Evolutionary conservation across 2,888 invertebrate genomes (phyloP), one percentile per base, ranked within the genome.

Genomic region (Drosophila flavopinicola): DNA sequence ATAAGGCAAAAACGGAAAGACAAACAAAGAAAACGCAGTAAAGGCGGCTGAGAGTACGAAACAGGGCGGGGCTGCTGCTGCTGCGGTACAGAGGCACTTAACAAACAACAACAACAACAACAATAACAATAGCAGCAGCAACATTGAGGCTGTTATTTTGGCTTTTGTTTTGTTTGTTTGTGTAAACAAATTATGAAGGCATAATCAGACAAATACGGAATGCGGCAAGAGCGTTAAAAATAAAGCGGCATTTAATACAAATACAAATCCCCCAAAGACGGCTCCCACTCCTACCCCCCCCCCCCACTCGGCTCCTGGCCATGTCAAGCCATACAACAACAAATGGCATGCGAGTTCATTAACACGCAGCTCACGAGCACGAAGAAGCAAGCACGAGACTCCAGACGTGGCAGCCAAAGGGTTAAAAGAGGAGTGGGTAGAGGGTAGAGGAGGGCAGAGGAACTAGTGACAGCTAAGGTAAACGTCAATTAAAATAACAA

Each of bases 311-410:
- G 11, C n/a, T 25, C 25, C 30, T 32, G 32, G 41, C n/a, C 47
- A 63, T 54, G 71, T 48, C 60, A 80, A 80, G 84, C 86, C 80
- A 76, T 83, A 76, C 69, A 76, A 75, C 57, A 72, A 75, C 71
- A 79, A 85, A 85, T 85, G 65, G 86, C 84, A 76, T 74, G 82
- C 58, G 68, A 66, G 83, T 83, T 83, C 83, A 83, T 85, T 83
- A 87, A 83, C 83, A 87, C 82, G 78, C 75, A 65, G 45, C 61
- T 65, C 82, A 74, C 69, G 69, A 53, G 32, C 47, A 54, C 48
- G 54, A 54, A 20, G 54, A 54, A 63, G 57, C 79, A 56, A 42
- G 13, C 37, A 47, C 66, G 64, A 69, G 32, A 52, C 47, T 41
- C 37, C 39, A 48, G 53, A 57, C 53, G 47, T 45, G 45, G 20